Conservation (phyloP, 1,140 invertebrate genomes). For the Trichonephila clavipes region DNA sequence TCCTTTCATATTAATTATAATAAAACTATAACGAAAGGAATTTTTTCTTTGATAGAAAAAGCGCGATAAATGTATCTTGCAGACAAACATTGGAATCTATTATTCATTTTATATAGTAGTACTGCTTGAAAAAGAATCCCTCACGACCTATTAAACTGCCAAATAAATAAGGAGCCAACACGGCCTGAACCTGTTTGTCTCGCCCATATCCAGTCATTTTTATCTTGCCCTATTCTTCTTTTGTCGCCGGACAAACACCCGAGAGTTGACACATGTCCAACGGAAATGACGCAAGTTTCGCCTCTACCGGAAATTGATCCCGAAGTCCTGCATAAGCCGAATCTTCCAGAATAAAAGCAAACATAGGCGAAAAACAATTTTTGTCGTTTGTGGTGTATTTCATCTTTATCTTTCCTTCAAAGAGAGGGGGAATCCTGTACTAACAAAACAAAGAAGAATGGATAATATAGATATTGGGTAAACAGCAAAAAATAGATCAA, state of each 20-base stretch:
- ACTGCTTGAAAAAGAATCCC: too few relatives aligned
- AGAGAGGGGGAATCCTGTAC: background rate
- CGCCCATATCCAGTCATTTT: background rate
- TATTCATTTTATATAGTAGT: too few relatives aligned
- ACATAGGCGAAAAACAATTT: background rate
- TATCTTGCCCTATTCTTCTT: background rate
- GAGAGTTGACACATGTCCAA: slow-evolving; percentile 45
- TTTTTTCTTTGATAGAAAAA: too few relatives aligned
- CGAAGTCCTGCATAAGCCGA: slow-evolving; percentile 29
- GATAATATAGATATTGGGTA: background rate
- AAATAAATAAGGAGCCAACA: background rate
- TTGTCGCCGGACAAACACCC: slow-evolving; percentile 8
- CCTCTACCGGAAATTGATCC: slow-evolving; percentile 57
- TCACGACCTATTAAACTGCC: background rate
- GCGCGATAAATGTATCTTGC: too few relatives aligned
- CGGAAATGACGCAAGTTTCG: slow-evolving; percentile 39
- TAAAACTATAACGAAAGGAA: too few relatives aligned
- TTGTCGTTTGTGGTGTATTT: slow-evolving; percentile 7
- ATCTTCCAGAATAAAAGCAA: slow-evolving; percentile 16
- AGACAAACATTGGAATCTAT: too few relatives aligned
- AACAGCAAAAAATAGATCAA: background rate
- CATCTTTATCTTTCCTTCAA: slow-evolving; percentile 3
- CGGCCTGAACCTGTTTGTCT: background rate
- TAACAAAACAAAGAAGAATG: background rate
- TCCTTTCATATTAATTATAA: too few relatives aligned